Base-by-base conservation (phyloP, 2,113 vertebrate genomes). In the Muntiacus reevesi region DNA sequence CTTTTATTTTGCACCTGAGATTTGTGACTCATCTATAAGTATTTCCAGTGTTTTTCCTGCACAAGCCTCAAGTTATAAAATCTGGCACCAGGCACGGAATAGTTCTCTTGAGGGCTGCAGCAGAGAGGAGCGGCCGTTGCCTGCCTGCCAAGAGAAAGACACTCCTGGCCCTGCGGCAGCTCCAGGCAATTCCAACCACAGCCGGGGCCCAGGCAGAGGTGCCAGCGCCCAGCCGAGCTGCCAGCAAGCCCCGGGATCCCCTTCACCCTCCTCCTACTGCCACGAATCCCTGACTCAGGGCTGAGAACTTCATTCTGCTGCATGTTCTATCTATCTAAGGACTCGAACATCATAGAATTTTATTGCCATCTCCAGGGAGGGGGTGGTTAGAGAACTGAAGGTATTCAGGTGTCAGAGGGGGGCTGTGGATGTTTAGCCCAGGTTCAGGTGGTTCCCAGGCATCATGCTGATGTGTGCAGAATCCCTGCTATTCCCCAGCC, bases 1-100 rank as follows among this genome's bases (percentile, higher is more conserved):
- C 33, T 92, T 94, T 91, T 67, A 88, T 93, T 94, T 85, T 96
- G 55, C 54, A 96, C 47, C 86, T 86, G 89, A 89, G 40, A 14
- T 93, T 62, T 96, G 54, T 94, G 45, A 96, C 14, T 86, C 57
- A 60, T 67, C 17, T 28, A 7, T 87, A 74, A 92, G 76, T 81
- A 54, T 74, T 95, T 81, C 52, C 45, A 91, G 25, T 78, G 79
- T 59, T 94, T 94, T 95, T 64, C 59, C 82, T 93, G 45, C 82
- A 81, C 27, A 64, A 16, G 43, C 9, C 27, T 54, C 25, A 28
- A 85, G 57, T 95, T 93, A 93, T 78, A 86, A 91, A 89, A 88
- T 91, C 57, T 88, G 76, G 52, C 55, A 93, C 25, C 28, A 47
- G 40, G 16, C 95, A 40, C 47, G 9, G 74, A 94, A 93, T 91